These are phyloP conservation scores for Coreius guichenoti DNA, from an alignment of 2,797 vertebrate species.

Conservation along the genomic window DNA sequence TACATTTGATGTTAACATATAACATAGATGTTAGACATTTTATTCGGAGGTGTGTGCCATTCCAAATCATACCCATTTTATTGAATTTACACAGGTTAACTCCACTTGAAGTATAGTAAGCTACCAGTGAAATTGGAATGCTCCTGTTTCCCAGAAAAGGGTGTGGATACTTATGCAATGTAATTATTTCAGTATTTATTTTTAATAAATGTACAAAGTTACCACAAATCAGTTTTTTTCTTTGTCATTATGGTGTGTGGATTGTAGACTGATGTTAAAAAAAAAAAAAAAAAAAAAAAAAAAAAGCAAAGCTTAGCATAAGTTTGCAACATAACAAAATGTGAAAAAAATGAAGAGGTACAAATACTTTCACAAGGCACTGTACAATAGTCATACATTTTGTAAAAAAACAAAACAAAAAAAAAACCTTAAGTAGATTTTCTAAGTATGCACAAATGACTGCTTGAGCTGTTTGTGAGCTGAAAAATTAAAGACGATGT, in stretches of 20 bases:
- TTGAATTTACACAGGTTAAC: too few relatives aligned
- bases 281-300: too few relatives aligned
- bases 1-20: too few relatives aligned
- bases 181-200: background rate
- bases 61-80: background rate
- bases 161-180: background rate
- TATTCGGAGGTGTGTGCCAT: background rate
- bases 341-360: background rate
- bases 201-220: background rate
- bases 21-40: too few relatives aligned
- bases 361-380: background rate
- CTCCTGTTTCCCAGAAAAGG: background rate
- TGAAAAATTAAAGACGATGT: conserved; percentile 32
- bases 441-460: conserved; percentile 16
- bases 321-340: background rate
- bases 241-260: too few relatives aligned
- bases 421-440: background rate
- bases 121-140: background rate
- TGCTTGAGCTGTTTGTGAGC: conserved; percentile 13
- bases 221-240: too few relatives aligned
- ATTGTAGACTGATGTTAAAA: too few relatives aligned
- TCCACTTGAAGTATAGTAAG: background rate
- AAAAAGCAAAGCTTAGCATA: background rate
- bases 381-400: background rate
- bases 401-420: background rate